Base-by-base conservation (phyloP, 1,140 invertebrate species). In the Conus betulinus region DNA sequence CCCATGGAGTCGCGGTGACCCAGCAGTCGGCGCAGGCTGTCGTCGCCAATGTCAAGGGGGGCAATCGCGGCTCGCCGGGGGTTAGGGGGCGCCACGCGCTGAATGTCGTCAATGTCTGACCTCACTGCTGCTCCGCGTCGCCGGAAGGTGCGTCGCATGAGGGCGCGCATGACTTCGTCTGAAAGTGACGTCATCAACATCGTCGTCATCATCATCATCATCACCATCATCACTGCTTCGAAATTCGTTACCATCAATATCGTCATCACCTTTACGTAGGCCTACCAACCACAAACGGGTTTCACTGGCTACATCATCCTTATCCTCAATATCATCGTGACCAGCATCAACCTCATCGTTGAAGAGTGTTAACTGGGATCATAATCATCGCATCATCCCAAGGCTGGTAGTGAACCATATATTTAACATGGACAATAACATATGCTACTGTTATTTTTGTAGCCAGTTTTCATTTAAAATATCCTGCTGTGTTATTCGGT, bases 91-190 rank as follows among this genome's bases (percentile, higher is more conserved):
- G 71, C 85, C 52, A 85, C 67, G 15, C 51, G 39, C 0, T 87
- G 85, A 20, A 87, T 87, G 53, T 87, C 85, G 74, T 87, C 85
- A n/a, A 87, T 52, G 85, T 76, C 85, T 74, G 85, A 76, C 52
- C 71, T 87, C 53, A 87, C 71, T 25, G 85, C 71, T 52, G 85
- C 85, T 13, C 85, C 85, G 52, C 85, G 85, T 8, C 85, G 71
- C 5, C 71, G 39, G 67, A 78, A 13, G 52, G 39, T 57, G 20
- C 85, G 85, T 78, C 71, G 15, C 52, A 87, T 78, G 85, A 87
- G 67, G 74, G 71, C n/a, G 23, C 85, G 71, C 71, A 87, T 87
- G 85, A 87, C 85, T 71, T 76, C 85, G 53, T 87, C 85, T 87
- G 85, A 25, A 23, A 60, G 15, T 39, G 39, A 39, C 39, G 39